phyloP scores from a whole-genome alignment of 1,140 invertebrate species.

The Ctenoplectra terminalis region DNA sequence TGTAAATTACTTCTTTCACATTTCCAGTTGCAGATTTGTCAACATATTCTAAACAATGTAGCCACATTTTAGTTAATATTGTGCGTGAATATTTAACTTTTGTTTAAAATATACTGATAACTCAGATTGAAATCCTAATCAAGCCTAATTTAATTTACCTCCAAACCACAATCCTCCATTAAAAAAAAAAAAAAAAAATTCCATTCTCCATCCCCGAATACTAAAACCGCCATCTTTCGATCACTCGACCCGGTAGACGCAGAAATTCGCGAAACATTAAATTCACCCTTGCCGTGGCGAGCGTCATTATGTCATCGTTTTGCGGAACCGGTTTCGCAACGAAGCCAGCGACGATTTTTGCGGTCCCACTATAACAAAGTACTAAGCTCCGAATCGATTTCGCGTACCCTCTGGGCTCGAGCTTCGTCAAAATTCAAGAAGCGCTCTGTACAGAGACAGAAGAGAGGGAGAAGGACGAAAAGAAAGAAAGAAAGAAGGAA shows the following conservation, averaged over 20 bases:
- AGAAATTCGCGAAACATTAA: constrained; percentile 69
- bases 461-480: neutral
- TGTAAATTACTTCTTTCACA: no score
- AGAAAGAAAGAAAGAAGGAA: constrained; percentile 32
- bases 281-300: constrained; percentile 63
- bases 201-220: no score
- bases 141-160: no score
- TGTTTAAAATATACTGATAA: no score
- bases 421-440: constrained; percentile 61
- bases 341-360: constrained; percentile 62
- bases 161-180: no score
- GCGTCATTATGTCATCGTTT: constrained; percentile 73
- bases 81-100: no score
- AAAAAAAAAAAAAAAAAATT: neutral
- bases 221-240: neutral
- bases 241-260: constrained; percentile 37
- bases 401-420: constrained; percentile 55
- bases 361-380: constrained; percentile 67
- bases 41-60: no score
- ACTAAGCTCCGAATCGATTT: constrained; percentile 68
- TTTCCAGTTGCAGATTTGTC: no score
- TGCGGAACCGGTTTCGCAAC: constrained; percentile 68
- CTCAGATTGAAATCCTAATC: no score
- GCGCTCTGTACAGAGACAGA: neutral
- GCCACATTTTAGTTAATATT: no score